Evolutionary conservation across 2,113 vertebrate genomes (phyloP), one percentile per base, ranked within the genome.

Genomic region (Pangasianodon gigas): DNA sequence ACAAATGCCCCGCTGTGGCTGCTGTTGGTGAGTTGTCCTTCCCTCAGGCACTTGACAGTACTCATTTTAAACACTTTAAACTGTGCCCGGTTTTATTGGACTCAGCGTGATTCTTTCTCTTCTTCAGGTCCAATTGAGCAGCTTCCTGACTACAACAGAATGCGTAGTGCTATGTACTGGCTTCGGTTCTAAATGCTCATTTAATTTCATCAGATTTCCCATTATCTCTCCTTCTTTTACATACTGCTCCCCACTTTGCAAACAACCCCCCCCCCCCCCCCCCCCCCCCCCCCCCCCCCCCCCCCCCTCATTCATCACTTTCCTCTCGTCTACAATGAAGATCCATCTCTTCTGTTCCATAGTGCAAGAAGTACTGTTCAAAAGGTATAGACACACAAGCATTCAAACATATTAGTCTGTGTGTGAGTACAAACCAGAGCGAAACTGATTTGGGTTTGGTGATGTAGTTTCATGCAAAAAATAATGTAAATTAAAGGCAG

Each of bases 111-210:
- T 16, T 89, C 82, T 51, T 86, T 19, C 52, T 91, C 75, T 93
- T 83, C 89, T 77, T 92, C 95, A 99, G 98, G 98, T 94, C 98
- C 98, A 51, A 37, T 97, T 0, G 98, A 99, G 90, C 97, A 98
- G 95, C 96, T 99, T 32, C 94, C 97, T 0, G 98, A 99, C 95
- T 99, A 99, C 96, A 99, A 99, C 96, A 96, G 98, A 93, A 94
- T 98, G 94, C 98, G 98, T 88, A 98, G 97, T 3, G 95, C 92
- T 92, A 99, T 99, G 97, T 99, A 97, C 96, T 99, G 98, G 98
- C 92, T 98, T 88, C 96, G 98, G 82, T 96, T 98, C 93, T 99
- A 97, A 93, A 26, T 60, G n/a, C 29, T 89, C 56, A 46, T 84
- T 29, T 11, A 65, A 90, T 86, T 87, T 77, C 88, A 44, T 24